Percentiles rank a stretch among this genome's conserved stretches.
These are phyloP conservation scores for Drosophila mayri DNA, from an alignment of 1,140 invertebrate species.

Conservation along the genomic window DNA sequence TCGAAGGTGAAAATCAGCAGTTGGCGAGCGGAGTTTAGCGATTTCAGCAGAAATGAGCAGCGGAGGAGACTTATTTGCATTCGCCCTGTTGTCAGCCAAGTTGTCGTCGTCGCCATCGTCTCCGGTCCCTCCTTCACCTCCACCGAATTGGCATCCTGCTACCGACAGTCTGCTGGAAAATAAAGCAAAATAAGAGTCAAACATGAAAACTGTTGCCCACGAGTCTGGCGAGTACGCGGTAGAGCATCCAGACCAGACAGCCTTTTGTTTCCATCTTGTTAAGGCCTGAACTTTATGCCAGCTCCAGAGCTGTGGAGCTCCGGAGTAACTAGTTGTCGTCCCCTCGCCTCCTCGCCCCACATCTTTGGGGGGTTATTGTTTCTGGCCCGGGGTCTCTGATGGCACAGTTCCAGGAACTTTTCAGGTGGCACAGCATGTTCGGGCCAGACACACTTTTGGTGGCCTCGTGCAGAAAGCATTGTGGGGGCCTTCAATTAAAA, in stretches of 20 bases:
- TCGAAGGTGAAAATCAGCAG: conserved; percentile 64
- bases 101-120: conserved; percentile 39
- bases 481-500: conserved; percentile 73
- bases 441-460: conserved; percentile 77
- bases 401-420: conserved; percentile 74
- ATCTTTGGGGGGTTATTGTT: conserved; percentile 64
- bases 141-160: conserved; percentile 48
- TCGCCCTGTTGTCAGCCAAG: conserved; percentile 57
- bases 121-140: background rate
- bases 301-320: conserved; percentile 15
- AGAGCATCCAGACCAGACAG: conserved; percentile 49
- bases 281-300: conserved; percentile 81
- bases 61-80: conserved; percentile 75
- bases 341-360: background rate
- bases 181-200: conserved; percentile 34
- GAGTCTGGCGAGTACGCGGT: conserved; percentile 75
- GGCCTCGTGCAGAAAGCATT: conserved; percentile 61
- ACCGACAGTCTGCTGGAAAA: conserved; percentile 57
- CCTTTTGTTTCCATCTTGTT: conserved; percentile 78
- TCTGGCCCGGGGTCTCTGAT: conserved; percentile 45
- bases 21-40: conserved; percentile 25
- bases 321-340: conserved; percentile 10
- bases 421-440: conserved; percentile 81
- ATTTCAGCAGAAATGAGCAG: conserved; percentile 55
- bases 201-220: conserved; percentile 84